Percentiles rank a stretch among this genome's conserved stretches.
Evolutionary conservation across 23 tunicate species (phyloP).

Genomic region (Halocynthia roretzi): DNA sequence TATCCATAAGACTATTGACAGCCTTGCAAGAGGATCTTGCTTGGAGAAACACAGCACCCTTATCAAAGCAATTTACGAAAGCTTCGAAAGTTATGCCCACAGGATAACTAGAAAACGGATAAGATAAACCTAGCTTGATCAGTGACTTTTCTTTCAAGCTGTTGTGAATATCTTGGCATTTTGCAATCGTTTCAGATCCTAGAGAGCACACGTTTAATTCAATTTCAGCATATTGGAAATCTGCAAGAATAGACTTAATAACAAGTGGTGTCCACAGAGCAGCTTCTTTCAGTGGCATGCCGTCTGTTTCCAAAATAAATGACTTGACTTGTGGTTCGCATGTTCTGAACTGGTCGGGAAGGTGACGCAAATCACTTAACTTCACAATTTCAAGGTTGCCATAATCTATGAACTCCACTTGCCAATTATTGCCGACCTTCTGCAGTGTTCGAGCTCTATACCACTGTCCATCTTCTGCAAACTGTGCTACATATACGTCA

Average conservation of each 20-base stretch:
- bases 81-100: background rate
- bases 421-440: background rate
- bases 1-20: background rate
- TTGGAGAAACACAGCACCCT: background rate
- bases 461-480: constrained; percentile 22
- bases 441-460: background rate
- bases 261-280: constrained; percentile 55
- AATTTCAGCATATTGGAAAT: constrained; percentile 35
- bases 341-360: constrained; percentile 13
- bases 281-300: constrained; percentile 30
- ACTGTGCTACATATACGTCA: constrained; percentile 6
- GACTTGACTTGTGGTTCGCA: constrained; percentile 26
- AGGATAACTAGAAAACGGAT: background rate
- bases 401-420: constrained; percentile 26
- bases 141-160: background rate
- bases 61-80: background rate
- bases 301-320: constrained; percentile 9
- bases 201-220: constrained; percentile 6
- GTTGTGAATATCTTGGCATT: background rate
- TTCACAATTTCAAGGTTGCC: background rate
- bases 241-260: constrained; percentile 6
- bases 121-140: background rate
- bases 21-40: background rate
- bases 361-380: constrained; percentile 7
- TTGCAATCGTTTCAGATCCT: background rate